Evolutionary conservation across 92 coral and sea anemone genomes (phyloP).

Genomic region (Ricordea florida): DNA sequence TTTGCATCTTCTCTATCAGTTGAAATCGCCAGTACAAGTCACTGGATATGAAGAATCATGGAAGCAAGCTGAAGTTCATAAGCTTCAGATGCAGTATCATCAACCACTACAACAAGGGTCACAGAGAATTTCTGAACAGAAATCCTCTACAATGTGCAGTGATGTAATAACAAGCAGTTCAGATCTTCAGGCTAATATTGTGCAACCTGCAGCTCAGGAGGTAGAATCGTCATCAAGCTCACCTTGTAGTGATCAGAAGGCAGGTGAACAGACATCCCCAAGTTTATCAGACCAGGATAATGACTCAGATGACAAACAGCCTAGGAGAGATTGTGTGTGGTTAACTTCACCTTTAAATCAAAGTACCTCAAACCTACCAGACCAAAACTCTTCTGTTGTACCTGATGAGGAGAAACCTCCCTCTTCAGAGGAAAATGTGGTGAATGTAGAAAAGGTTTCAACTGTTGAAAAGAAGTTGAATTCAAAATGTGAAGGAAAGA

Average conservation of each 20-base stretch:
- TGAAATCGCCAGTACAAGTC: conserved; percentile 18
- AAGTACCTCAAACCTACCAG: too few relatives aligned
- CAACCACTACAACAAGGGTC: conserved; percentile 6
- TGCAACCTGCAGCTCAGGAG: background rate
- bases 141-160: too few relatives aligned
- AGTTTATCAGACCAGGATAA: conserved; percentile 24
- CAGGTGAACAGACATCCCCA: conserved; percentile 19
- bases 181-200: too few relatives aligned
- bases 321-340: too few relatives aligned
- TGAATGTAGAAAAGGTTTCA: background rate
- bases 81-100: conserved; percentile 6
- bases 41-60: conserved; percentile 26
- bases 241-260: conserved; percentile 7
- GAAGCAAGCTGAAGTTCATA: conserved; percentile 18
- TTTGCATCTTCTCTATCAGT: background rate
- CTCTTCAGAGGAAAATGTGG: background rate
- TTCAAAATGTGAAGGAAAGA: background rate
- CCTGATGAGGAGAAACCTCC: background rate
- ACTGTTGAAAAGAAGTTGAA: background rate
- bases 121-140: background rate
- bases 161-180: too few relatives aligned
- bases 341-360: too few relatives aligned
- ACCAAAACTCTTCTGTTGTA: background rate
- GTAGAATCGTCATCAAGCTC: conserved; percentile 22
- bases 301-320: background rate